phyloP scores from a whole-genome alignment of 2,797 vertebrate species.

The Distichodus sexfasciatus region DNA sequence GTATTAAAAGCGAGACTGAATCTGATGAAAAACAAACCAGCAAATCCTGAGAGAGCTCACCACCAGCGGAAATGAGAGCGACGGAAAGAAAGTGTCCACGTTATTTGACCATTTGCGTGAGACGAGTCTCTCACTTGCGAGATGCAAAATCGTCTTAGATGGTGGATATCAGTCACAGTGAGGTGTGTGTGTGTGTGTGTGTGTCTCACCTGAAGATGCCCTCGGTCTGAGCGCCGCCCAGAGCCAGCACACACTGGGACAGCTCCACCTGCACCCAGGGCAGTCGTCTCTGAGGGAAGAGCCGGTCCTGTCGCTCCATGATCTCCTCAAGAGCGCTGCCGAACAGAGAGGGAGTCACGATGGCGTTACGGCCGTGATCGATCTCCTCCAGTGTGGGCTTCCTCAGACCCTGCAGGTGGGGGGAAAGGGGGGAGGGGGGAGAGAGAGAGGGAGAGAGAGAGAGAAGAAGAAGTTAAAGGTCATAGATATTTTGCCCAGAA shows the following conservation, averaged over 20 bases:
- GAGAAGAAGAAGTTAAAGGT: no score
- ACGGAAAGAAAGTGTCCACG: constrained; percentile 30
- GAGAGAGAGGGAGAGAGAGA: neutral
- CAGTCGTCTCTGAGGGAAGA: constrained; percentile 68
- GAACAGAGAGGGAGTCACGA: constrained; percentile 76
- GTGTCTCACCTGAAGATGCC: constrained; percentile 78
- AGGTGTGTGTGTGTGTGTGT: neutral
- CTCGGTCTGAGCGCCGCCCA: constrained; percentile 76
- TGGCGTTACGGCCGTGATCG: constrained; percentile 69
- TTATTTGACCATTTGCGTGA: neutral
- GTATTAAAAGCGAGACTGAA: constrained; percentile 28
- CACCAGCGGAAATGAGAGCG: constrained; percentile 7
- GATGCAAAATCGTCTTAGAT: no score
- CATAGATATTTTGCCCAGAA: no score
- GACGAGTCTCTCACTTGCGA: no score
- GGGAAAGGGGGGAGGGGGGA: neutral
- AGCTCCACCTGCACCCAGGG: constrained; percentile 82
- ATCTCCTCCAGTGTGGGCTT: constrained; percentile 79
- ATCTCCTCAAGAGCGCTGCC: constrained; percentile 81
- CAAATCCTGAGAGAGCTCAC: constrained; percentile 20
- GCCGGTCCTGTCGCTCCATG: constrained; percentile 75
- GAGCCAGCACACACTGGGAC: constrained; percentile 72
- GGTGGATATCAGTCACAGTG: neutral
- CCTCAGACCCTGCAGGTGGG: constrained; percentile 74
- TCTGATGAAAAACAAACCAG: constrained; percentile 11